phyloP scores from a whole-genome alignment of 2,797 vertebrate species.

The Leucoraja ocellata region DNA sequence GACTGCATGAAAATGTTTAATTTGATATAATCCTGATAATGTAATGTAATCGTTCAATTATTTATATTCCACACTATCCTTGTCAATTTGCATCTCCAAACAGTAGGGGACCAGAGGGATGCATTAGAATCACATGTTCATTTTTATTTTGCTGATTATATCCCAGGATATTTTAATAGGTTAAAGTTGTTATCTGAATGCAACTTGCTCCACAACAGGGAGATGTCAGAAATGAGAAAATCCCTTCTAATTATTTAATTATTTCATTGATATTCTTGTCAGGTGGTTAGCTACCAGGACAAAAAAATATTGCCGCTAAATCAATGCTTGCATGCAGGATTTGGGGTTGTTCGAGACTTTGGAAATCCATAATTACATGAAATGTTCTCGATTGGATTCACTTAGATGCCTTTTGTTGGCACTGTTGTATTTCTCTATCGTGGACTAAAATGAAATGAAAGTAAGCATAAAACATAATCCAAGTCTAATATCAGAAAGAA shows the following conservation, averaged over 20 bases:
- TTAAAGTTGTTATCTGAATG: not conserved
- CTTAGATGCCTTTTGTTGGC: not conserved
- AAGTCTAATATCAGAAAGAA: not conserved
- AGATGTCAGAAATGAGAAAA: not conserved
- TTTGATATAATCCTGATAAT: not conserved
- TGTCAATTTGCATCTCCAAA: not conserved
- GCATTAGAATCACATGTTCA: not conserved
- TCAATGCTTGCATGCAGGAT: not conserved
- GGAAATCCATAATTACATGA: not conserved
- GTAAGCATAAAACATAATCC: not conserved
- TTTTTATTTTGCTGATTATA: not conserved
- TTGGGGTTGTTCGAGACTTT: not conserved
- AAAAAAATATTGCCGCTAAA: not conserved
- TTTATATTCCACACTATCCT: not conserved
- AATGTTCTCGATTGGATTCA: not conserved
- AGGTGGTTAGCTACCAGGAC: not conserved
- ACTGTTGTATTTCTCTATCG: not conserved
- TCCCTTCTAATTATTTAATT: not conserved
- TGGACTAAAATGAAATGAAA: not conserved
- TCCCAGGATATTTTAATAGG: not conserved
- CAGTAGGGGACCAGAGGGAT: not conserved
- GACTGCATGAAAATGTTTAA: constrained; percentile 16
- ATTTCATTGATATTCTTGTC: not conserved
- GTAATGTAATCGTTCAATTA: not conserved
- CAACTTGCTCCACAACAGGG: not conserved